Percentiles rank a stretch among this genome's conserved stretches.
These are phyloP conservation scores for Chrysina gloriosa DNA, from an alignment of 2,888 invertebrate species.

Conservation along the genomic window DNA sequence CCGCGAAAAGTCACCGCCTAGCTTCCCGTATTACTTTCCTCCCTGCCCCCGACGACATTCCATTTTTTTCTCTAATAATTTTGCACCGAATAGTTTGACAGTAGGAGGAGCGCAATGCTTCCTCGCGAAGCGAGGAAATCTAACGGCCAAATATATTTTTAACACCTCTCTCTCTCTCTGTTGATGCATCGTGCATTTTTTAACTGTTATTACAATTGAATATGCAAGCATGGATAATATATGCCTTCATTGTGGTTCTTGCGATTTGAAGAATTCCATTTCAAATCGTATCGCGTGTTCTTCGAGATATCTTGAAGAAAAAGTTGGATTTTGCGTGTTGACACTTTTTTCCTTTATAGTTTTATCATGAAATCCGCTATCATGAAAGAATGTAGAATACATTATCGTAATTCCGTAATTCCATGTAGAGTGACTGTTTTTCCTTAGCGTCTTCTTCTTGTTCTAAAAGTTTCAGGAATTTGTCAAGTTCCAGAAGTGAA, in stretches of 20 bases:
- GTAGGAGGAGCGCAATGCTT: not conserved
- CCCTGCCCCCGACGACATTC: not conserved
- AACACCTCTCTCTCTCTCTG: not conserved
- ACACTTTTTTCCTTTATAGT: no score
- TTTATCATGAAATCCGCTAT: no score
- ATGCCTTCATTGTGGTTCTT: not conserved
- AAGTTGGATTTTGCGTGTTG: no score
- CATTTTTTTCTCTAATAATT: not conserved
- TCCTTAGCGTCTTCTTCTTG: no score
- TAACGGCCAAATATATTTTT: no score
- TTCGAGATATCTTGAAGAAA: no score
- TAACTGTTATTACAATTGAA: not conserved
- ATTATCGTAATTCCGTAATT: no score
- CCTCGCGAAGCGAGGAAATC: not conserved
- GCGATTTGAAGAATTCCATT: not conserved
- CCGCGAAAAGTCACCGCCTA: not conserved
- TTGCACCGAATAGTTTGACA: constrained; percentile 10
- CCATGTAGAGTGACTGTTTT: no score
- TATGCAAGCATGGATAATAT: not conserved
- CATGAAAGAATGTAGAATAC: no score
- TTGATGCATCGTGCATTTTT: not conserved
- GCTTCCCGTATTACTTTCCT: not conserved
- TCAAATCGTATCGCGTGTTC: not conserved
- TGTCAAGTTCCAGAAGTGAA: no score
- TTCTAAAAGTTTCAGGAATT: no score